Evolutionary conservation across 2,113 vertebrate species (phyloP).

Genomic region (Alligator sinensis): DNA sequence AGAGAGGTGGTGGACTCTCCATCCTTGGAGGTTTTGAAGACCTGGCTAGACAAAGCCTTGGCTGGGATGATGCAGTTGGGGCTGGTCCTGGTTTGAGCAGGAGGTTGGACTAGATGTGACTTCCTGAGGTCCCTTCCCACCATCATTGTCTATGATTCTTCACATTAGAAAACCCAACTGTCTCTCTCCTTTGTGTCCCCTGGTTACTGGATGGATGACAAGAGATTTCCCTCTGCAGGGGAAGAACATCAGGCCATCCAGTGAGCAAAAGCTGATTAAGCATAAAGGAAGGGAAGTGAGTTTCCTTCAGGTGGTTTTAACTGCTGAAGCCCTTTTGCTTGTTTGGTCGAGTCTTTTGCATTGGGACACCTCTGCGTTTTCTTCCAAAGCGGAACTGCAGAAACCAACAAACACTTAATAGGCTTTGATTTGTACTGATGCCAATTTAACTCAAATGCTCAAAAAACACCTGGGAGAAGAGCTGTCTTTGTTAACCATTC

Average conservation of each 20-base stretch:
- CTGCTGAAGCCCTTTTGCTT: not conserved
- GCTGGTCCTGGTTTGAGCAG: too few species aligned
- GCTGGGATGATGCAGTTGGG: too few species aligned
- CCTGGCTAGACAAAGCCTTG: too few species aligned
- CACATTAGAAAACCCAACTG: not conserved
- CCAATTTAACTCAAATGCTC: not conserved
- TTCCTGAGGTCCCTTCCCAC: too few species aligned
- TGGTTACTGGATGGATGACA: not conserved
- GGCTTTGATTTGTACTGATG: not conserved
- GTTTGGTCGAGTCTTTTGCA: not conserved
- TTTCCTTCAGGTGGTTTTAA: not conserved
- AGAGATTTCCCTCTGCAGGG: not conserved
- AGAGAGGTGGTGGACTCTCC: too few species aligned
- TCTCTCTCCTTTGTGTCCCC: not conserved
- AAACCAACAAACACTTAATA: not conserved
- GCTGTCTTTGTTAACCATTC: not conserved
- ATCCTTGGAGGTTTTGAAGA: too few species aligned
- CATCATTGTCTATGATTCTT: not conserved
- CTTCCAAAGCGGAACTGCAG: not conserved
- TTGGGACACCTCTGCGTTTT: not conserved
- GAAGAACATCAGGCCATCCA: not conserved
- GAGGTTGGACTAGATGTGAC: too few species aligned
- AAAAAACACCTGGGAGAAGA: not conserved
- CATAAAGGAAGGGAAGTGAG: not conserved
- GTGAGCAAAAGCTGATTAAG: not conserved